Conservation (phyloP, 2,113 vertebrate genomes). For the Psammodynastes pulverulentus region DNA sequence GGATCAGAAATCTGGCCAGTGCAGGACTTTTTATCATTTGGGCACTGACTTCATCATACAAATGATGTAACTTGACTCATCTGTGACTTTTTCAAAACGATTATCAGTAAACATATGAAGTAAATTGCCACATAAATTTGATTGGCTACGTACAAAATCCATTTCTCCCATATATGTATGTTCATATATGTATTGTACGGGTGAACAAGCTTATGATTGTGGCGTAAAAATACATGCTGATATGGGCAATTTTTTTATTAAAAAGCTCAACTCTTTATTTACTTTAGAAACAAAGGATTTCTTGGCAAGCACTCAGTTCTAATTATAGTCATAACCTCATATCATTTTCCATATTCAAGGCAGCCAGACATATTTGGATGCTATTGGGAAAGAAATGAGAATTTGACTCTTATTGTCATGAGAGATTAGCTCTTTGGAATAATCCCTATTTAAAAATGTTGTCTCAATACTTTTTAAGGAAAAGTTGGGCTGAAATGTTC, state of each 20-base stretch:
- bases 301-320: neutral
- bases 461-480: neutral
- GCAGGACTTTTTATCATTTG: neutral
- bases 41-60: neutral
- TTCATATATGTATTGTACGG: neutral
- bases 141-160: neutral
- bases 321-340: neutral
- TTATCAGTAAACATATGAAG: neutral
- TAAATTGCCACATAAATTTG: neutral
- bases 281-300: neutral
- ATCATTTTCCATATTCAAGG: neutral
- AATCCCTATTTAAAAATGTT: neutral
- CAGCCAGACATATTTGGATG: neutral
- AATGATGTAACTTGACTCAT: neutral
- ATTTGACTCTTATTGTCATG: neutral
- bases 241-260: neutral
- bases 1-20: neutral
- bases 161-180: neutral
- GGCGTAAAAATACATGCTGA: neutral
- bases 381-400: neutral
- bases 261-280: neutral
- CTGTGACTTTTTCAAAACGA: neutral
- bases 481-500: neutral
- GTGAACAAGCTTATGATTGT: neutral
- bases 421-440: neutral